Evolutionary conservation across 2,888 invertebrate species (phyloP).

Genomic region (Myathropa florea): DNA sequence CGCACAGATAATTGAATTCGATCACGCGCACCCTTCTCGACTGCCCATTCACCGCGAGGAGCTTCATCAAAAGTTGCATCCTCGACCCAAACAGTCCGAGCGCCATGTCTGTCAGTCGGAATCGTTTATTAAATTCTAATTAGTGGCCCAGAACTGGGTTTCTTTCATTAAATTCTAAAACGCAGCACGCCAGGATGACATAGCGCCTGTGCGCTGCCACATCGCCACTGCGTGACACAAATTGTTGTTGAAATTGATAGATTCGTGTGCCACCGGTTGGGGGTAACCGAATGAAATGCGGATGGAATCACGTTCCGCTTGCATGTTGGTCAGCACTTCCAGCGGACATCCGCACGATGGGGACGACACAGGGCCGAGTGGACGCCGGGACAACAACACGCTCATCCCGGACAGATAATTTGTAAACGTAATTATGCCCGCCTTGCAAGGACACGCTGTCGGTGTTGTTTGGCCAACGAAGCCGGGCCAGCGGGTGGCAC

Average conservation of each 20-base stretch:
- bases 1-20: constrained; percentile 5
- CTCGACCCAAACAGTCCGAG: neutral
- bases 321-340: neutral
- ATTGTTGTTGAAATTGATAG: neutral
- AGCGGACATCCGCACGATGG: too few species aligned
- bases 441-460: neutral
- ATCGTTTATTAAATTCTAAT: neutral
- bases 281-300: neutral
- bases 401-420: neutral
- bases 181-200: neutral
- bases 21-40: neutral
- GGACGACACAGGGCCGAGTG: neutral
- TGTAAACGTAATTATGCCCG: constrained; percentile 8
- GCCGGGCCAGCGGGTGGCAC: neutral
- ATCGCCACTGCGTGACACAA: constrained; percentile 6
- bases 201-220: neutral
- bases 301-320: neutral
- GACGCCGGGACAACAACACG: neutral
- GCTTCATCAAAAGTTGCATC: neutral
- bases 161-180: constrained; percentile 1
- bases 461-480: neutral
- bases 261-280: neutral
- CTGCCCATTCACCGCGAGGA: too few species aligned
- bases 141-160: neutral
- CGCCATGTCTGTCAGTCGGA: neutral